These are phyloP conservation scores for Branchipolynoe longqiensis DNA, from an alignment of 2,888 invertebrate genomes.

Conservation along the genomic window DNA sequence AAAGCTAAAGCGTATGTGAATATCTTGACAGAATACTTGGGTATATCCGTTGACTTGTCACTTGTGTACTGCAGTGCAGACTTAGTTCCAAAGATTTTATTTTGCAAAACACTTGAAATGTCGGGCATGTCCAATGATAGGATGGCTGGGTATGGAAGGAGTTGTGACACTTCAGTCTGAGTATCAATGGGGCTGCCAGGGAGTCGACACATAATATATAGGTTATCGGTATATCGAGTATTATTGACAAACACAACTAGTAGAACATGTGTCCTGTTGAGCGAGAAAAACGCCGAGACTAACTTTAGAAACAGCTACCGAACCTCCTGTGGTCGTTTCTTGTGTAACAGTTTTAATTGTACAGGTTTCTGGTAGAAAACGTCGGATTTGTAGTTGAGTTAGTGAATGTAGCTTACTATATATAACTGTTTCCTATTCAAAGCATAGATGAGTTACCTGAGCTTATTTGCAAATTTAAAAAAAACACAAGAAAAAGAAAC, in stretches of 20 bases:
- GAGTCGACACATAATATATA: slow-evolving; percentile 25
- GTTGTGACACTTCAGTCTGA: neutral
- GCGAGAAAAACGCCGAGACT: neutral
- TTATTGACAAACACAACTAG: neutral
- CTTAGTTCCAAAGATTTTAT: slow-evolving; percentile 46
- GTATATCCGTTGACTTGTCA: slow-evolving; percentile 27
- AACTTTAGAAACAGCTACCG: neutral
- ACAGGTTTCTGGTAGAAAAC: neutral
- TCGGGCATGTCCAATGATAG: slow-evolving; percentile 43
- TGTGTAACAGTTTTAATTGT: neutral
- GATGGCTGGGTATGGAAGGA: neutral
- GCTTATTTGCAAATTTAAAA: slow-evolving; percentile 34
- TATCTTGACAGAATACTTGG: slow-evolving; percentile 42
- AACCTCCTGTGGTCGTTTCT: neutral
- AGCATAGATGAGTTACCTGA: neutral
- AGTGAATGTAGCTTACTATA: slow-evolving; percentile 29
- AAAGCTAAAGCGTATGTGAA: slow-evolving; percentile 23
- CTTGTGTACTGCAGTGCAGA: slow-evolving; percentile 46
- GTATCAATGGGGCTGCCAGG: slow-evolving; percentile 30
- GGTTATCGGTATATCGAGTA: neutral
- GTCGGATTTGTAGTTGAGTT: slow-evolving; percentile 6
- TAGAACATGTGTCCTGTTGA: slow-evolving; percentile 28
- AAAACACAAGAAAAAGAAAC: too few relatives aligned
- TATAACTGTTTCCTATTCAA: neutral
- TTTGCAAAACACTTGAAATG: slow-evolving; percentile 48